A percentile compares a stretch with the other conserved stretches of the same genome.
phyloP scores from a whole-genome alignment of 2,113 vertebrate species.

The Petaurus breviceps region DNA sequence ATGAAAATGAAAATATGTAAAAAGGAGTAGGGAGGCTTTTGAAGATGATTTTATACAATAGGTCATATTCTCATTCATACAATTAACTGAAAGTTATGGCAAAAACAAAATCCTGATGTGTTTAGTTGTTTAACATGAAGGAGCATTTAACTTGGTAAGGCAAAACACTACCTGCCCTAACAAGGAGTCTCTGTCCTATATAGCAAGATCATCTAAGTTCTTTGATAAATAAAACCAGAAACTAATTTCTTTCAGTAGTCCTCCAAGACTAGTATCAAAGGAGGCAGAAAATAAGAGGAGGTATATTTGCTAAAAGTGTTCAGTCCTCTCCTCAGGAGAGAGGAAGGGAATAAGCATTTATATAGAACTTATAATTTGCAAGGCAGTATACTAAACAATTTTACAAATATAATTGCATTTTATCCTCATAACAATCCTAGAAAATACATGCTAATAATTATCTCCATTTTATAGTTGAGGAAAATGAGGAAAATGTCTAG shows the following conservation, averaged over 20 bases:
- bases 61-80: neutral
- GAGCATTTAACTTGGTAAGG: neutral
- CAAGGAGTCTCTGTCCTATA: neutral
- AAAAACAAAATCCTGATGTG: neutral
- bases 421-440: neutral
- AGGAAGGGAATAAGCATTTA: neutral
- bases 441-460: neutral
- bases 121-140: neutral
- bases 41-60: neutral
- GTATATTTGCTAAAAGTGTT: neutral
- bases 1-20: neutral
- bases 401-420: neutral
- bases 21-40: neutral
- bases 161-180: neutral
- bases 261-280: neutral
- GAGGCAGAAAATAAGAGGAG: neutral
- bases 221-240: neutral
- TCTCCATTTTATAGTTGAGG: neutral
- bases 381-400: neutral
- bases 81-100: neutral
- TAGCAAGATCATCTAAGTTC: neutral
- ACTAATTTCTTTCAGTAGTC: neutral
- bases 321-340: neutral
- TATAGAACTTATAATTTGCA: neutral
- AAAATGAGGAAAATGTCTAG: neutral